These are phyloP conservation scores for Rhinopomastus cyanomelas DNA, from an alignment of 2,113 vertebrate genomes.

Conservation along the genomic window DNA sequence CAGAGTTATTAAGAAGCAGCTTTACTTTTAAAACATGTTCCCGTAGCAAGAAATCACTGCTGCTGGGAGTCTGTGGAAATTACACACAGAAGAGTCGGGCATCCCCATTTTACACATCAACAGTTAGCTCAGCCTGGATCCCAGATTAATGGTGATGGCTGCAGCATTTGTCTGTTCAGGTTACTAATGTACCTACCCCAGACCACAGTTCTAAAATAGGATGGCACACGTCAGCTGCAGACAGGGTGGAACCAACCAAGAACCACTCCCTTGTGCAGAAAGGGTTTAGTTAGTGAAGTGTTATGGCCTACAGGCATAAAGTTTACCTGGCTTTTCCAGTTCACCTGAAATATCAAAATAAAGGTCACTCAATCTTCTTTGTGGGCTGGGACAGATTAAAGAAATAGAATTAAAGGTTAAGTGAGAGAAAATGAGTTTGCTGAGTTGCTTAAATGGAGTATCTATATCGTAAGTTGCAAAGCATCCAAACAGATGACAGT, in stretches of 20 bases:
- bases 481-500: conserved; percentile 38
- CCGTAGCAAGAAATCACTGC: not conserved
- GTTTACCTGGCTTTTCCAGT: not conserved
- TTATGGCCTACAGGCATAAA: not conserved
- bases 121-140: not conserved
- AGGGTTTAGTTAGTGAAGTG: not conserved
- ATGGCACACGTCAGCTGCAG: not conserved
- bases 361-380: not conserved
- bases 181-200: not conserved
- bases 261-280: conserved; percentile 6
- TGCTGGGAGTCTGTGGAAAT: not conserved
- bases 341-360: not conserved
- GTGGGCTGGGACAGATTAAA: not conserved
- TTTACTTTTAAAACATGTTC: not conserved
- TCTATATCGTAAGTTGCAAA: not conserved
- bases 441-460: not conserved
- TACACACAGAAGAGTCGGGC: not conserved
- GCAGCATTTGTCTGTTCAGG: not conserved
- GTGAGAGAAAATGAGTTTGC: no score
- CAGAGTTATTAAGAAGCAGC: not conserved
- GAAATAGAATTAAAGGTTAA: not conserved
- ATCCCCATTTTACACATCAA: conserved; percentile 17
- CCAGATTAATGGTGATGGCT: not conserved
- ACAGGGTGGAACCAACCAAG: conserved; percentile 26
- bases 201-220: conserved; percentile 48